phyloP scores from a whole-genome alignment of 2,797 vertebrate species.

The Artibeus lituratus region DNA sequence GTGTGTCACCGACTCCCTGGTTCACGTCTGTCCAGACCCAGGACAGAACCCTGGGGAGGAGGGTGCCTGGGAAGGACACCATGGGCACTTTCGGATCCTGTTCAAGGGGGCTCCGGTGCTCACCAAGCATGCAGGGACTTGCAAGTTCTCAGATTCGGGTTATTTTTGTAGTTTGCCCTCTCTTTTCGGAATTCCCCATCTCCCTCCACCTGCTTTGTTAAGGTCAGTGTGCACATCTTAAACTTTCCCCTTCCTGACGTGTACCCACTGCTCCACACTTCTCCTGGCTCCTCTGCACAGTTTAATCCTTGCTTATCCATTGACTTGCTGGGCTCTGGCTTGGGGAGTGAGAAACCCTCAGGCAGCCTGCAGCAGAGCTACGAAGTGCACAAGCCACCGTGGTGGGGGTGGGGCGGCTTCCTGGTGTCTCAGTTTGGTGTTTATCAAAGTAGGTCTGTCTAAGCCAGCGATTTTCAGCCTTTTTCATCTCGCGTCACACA shows the following conservation, averaged over 20 bases:
- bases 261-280: fast-evolving
- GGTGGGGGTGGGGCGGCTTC: neutral
- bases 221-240: neutral
- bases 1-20: neutral
- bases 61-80: neutral
- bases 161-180: neutral
- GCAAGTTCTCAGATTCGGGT: neutral
- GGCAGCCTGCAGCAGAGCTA: neutral
- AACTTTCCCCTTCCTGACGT: neutral
- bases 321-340: neutral
- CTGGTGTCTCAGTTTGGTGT: neutral
- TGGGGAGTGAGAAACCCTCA: neutral
- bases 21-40: neutral
- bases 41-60: neutral
- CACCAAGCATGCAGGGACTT: neutral
- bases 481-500: neutral
- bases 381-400: neutral
- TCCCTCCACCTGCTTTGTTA: neutral
- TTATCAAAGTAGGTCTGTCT: neutral
- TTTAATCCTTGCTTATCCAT: neutral
- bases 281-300: too few species aligned
- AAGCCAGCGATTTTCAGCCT: neutral
- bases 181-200: neutral
- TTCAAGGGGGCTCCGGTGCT: neutral
- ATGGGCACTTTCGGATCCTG: neutral